These are phyloP conservation scores for Gambusia affinis DNA, from an alignment of 2,113 vertebrate species.

Conservation along the genomic window DNA sequence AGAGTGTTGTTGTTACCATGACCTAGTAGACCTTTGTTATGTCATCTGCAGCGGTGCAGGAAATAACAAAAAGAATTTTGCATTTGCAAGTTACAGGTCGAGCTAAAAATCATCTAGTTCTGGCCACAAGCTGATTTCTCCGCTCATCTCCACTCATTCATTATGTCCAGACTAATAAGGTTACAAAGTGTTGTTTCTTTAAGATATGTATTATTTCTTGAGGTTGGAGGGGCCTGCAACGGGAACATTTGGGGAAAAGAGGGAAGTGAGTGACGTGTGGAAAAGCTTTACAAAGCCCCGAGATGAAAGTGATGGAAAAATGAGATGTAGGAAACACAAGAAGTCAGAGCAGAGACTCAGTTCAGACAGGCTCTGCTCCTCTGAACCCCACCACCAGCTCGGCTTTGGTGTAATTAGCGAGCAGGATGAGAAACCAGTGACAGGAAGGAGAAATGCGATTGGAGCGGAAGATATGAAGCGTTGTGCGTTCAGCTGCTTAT, in stretches of 20 bases:
- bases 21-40: too few species aligned
- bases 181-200: constrained; percentile 3
- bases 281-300: constrained; percentile 44
- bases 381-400: constrained; percentile 44
- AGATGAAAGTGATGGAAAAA: constrained; percentile 72
- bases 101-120: neutral
- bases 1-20: too few species aligned
- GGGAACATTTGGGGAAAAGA: neutral
- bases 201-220: neutral
- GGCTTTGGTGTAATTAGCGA: constrained; percentile 62
- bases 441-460: constrained; percentile 67
- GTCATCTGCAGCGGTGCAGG: too few species aligned
- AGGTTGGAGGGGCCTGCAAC: too few species aligned
- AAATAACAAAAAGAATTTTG: too few species aligned
- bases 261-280: neutral
- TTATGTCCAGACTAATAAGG: neutral
- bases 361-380: constrained; percentile 55
- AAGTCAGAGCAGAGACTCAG: constrained; percentile 67
- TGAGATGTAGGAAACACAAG: constrained; percentile 68
- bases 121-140: neutral
- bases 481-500: constrained; percentile 36
- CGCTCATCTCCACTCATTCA: neutral
- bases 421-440: constrained; percentile 64
- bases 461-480: constrained; percentile 62
- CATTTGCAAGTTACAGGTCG: neutral